phyloP scores from a whole-genome alignment of 2,113 vertebrate genomes.

The Cichladusa arquata region DNA sequence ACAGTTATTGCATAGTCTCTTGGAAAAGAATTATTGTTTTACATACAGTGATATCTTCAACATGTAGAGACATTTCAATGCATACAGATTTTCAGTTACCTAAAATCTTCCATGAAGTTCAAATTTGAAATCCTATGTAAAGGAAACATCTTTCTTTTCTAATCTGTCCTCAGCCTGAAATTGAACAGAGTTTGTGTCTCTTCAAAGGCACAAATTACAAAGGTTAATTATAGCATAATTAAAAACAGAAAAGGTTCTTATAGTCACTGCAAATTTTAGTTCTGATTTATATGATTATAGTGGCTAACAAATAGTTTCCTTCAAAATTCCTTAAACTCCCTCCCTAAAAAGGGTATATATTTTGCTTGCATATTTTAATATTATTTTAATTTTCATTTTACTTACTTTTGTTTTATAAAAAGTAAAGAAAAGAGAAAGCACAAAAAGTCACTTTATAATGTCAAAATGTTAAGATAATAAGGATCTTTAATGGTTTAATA shows the following conservation, averaged over 20 bases:
- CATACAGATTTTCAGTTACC: not conserved
- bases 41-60: not conserved
- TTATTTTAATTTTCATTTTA: not conserved
- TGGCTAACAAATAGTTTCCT: not conserved
- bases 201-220: not conserved
- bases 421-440: not conserved
- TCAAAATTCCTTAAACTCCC: not conserved
- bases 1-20: not conserved
- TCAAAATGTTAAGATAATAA: not conserved
- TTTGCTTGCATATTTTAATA: not conserved
- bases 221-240: not conserved
- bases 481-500: not conserved
- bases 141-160: not conserved
- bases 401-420: not conserved
- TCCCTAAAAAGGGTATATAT: rapidly evolving
- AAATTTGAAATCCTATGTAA: not conserved
- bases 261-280: not conserved
- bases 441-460: not conserved
- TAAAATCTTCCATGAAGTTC: not conserved
- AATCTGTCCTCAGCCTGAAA: not conserved
- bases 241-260: not conserved
- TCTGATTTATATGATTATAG: not conserved
- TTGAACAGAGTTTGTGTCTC: not conserved
- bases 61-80: not conserved
- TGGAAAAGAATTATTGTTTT: not conserved